Conservation (phyloP, 2,797 vertebrate genomes). For the Siniperca obscura region DNA sequence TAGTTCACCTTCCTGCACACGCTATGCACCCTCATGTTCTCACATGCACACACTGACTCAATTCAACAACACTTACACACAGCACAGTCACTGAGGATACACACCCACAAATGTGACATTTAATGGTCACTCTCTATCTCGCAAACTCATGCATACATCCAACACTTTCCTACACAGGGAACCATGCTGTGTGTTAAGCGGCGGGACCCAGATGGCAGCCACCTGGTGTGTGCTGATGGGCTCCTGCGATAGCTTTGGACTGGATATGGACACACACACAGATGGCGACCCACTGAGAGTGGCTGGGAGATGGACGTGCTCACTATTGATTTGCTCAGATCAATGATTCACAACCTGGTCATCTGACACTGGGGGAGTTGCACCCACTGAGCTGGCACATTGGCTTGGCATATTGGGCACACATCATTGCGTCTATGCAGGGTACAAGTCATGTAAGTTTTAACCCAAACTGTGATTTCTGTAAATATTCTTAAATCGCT, state of each 20-base stretch:
- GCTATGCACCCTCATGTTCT: slow-evolving; percentile 14
- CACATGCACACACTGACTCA: slow-evolving; percentile 31
- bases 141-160: slow-evolving; percentile 61
- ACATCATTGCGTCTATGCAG: slow-evolving; percentile 35
- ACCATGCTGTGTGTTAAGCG: slow-evolving; percentile 76
- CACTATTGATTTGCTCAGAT: slow-evolving; percentile 84
- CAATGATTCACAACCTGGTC: slow-evolving; percentile 85
- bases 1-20: slow-evolving; percentile 11
- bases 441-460: slow-evolving; percentile 37
- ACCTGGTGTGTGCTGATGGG: slow-evolving; percentile 79
- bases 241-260: slow-evolving; percentile 68
- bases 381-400: slow-evolving; percentile 69
- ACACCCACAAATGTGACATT: slow-evolving; percentile 72
- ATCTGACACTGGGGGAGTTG: slow-evolving; percentile 69
- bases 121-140: slow-evolving; percentile 57
- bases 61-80: slow-evolving; percentile 25
- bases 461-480: slow-evolving; percentile 28
- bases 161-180: slow-evolving; percentile 73
- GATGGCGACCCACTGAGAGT: slow-evolving; percentile 77
- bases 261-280: slow-evolving; percentile 77
- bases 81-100: slow-evolving; percentile 44
- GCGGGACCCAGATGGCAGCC: slow-evolving; percentile 80
- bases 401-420: slow-evolving; percentile 49
- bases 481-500: slow-evolving; percentile 32
- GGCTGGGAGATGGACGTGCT: slow-evolving; percentile 73